phyloP scores from a whole-genome alignment of 2,888 invertebrate species.

The Diarsia dahlii region DNA sequence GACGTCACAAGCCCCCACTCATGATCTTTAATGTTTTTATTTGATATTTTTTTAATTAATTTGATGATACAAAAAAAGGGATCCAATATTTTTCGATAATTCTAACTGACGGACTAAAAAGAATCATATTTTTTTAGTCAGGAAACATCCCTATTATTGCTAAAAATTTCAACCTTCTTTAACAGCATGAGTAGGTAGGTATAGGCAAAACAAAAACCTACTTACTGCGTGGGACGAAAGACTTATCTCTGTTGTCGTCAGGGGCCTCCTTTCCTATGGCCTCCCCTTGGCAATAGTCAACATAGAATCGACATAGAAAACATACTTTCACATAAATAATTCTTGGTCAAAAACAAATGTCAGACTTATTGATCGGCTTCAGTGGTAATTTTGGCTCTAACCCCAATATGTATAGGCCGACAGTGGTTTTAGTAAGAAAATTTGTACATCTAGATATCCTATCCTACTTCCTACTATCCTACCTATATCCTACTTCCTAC shows the following conservation, averaged over 20 bases:
- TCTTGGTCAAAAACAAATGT: not conserved
- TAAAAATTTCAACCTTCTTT: not conserved
- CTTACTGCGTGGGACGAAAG: not conserved
- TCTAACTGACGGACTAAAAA: too few species aligned
- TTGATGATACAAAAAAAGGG: too few species aligned
- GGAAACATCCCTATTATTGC: not conserved
- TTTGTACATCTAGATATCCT: not conserved
- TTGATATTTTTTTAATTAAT: too few species aligned
- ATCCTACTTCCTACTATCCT: too few species aligned
- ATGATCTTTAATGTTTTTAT: too few species aligned
- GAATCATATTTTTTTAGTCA: too few species aligned
- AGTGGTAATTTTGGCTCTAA: not conserved
- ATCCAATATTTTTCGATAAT: too few species aligned
- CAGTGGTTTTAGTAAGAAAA: not conserved
- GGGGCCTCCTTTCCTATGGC: not conserved
- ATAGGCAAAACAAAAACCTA: not conserved
- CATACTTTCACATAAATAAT: not conserved
- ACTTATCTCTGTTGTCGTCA: conserved; percentile 2
- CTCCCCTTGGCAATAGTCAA: conserved; percentile 1
- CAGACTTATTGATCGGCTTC: not conserved
- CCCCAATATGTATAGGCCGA: too few species aligned
- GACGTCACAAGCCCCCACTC: too few species aligned
- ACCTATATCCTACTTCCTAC: too few species aligned
- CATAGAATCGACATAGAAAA: conserved; percentile 1
- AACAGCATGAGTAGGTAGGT: not conserved